Percentiles rank a stretch among this genome's conserved stretches.
Evolutionary conservation across 2,888 invertebrate species (phyloP).

Genomic region (Stomorhina lunata): DNA sequence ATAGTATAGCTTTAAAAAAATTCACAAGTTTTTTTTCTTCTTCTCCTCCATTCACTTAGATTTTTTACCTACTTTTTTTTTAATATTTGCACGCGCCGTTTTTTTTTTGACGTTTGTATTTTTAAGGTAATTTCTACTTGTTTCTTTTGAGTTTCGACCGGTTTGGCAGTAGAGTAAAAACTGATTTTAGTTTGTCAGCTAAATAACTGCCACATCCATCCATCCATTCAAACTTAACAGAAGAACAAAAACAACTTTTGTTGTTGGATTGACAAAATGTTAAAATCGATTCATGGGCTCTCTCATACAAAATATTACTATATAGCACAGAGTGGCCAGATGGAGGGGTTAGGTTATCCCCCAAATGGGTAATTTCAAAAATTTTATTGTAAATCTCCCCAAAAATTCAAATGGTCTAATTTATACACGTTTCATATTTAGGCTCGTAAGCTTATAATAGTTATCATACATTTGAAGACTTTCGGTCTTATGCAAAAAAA

Average conservation of each 20-base stretch:
- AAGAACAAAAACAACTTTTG: conserved; percentile 36
- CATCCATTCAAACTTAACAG: conserved; percentile 49
- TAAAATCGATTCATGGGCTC: conserved; percentile 39
- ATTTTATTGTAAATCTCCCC: no score
- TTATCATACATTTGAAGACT: no score
- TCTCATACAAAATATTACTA: not conserved
- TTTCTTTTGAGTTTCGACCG: conserved; percentile 66
- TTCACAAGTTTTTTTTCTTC: not conserved
- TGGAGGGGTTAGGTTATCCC: not conserved
- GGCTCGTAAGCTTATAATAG: no score
- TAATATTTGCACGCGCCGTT: conserved; percentile 33
- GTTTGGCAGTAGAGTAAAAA: conserved; percentile 74
- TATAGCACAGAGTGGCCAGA: not conserved
- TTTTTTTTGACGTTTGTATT: conserved; percentile 5
- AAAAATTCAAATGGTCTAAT: no score
- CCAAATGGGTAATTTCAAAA: not conserved
- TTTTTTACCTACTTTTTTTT: conserved; percentile 33
- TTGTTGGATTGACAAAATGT: conserved; percentile 66
- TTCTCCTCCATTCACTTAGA: not conserved
- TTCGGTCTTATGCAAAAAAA: no score
- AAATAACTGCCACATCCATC: conserved; percentile 61
- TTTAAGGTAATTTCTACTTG: not conserved
- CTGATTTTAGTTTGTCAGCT: conserved; percentile 65
- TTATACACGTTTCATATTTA: no score
- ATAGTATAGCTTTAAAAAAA: not conserved